phyloP scores from a whole-genome alignment of 2,888 invertebrate genomes.

The Rambutsinella grinnellia region DNA sequence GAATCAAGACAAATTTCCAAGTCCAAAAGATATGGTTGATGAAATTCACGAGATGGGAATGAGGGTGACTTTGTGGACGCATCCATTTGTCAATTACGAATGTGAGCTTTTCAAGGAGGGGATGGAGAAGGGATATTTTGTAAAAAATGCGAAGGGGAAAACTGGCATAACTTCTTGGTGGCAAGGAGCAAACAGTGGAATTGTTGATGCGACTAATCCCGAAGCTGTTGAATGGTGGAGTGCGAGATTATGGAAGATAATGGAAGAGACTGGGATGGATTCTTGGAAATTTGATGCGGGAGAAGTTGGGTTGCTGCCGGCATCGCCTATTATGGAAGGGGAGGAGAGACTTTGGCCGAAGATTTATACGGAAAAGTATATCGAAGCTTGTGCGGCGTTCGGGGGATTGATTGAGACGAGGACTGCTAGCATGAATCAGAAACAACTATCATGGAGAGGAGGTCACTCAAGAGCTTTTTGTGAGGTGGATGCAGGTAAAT shows the following conservation, averaged over 20 bases:
- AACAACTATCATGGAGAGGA: neutral
- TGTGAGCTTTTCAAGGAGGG: constrained; percentile 76
- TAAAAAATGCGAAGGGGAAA: constrained; percentile 69
- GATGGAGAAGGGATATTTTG: constrained; percentile 73
- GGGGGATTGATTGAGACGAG: constrained; percentile 79
- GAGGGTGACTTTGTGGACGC: constrained; percentile 85
- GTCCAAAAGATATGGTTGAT: constrained; percentile 66
- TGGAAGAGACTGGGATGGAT: constrained; percentile 77
- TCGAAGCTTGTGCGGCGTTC: constrained; percentile 65
- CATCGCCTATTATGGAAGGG: constrained; percentile 68
- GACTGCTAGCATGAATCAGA: constrained; percentile 80
- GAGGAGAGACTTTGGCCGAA: constrained; percentile 47
- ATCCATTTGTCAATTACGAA: constrained; percentile 84
- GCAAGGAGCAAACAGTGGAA: constrained; percentile 66
- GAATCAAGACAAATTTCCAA: constrained; percentile 77
- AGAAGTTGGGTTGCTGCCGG: constrained; percentile 79
- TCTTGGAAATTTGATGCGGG: constrained; percentile 88
- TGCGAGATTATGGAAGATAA: constrained; percentile 70
- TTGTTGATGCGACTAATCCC: constrained; percentile 82
- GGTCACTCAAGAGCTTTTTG: constrained; percentile 1
- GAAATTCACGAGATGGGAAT: constrained; percentile 73
- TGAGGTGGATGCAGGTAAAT: constrained; percentile 84
- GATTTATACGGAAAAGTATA: constrained; percentile 49
- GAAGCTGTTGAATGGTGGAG: constrained; percentile 69
- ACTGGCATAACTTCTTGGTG: no score